Evolutionary conservation across 2,888 invertebrate genomes (phyloP), one percentile per base, ranked within the genome.

Genomic region (Callosobruchus maculatus): DNA sequence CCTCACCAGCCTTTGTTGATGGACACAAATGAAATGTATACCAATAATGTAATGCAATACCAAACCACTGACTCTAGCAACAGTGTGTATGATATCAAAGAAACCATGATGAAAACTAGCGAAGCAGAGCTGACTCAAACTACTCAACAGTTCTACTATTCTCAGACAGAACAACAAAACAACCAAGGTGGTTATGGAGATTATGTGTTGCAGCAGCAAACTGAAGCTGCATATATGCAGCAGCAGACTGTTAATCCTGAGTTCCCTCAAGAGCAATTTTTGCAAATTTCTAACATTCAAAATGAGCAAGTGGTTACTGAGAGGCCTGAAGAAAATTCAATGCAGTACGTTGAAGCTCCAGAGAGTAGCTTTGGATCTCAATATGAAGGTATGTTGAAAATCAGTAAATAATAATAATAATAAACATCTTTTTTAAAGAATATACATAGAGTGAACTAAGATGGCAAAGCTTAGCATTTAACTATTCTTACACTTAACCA

Each of bases 331-430:
- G 67, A 22, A 4, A 13, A 5, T 30, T 22, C 70, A 21, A 67
- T n/a, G 13, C 70, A 73, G n/a, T 70, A 73, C 30, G 71, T 21
- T 3, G 67, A 73, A 22, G 26, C 70, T 7, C 20, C 67, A 20
- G 73, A 73, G 67, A 68, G 22, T 7, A 70, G 70, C 30, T 73
- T 73, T 68, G 70, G 67, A n/a, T 73, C 73, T 26, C 70, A 73
- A 21, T 73, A 73, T 20, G 73, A 73, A 67, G 49, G 49, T 49
- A 49, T 49, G 49, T 49, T 49, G 18, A 3, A 26, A 26, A n/a
- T n/a, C n/a, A n/a, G n/a, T n/a, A n/a, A n/a, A n/a, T n/a, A n/a
- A n/a, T n/a, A n/a, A n/a, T n/a, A n/a, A n/a, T n/a, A n/a, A n/a
- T n/a, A n/a, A n/a, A n/a, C n/a, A n/a, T n/a, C n/a, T n/a, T n/a